Evolutionary conservation across 2,888 invertebrate species (phyloP).

Genomic region (Leptinotarsa rubiginosa): DNA sequence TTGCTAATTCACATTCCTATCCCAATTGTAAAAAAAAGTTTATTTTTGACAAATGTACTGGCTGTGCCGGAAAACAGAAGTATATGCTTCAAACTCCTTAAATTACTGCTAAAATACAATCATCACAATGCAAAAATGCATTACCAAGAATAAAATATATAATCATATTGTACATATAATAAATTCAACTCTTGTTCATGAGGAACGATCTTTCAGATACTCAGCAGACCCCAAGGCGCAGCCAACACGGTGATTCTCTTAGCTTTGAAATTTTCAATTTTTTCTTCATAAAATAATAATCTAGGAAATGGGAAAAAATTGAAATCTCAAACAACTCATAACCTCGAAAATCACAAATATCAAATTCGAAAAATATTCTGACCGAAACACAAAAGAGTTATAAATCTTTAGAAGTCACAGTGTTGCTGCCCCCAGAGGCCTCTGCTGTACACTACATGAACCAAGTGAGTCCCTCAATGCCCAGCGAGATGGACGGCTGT

Average conservation of each 20-base stretch:
- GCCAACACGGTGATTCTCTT: not conserved
- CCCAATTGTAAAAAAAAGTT: not conserved
- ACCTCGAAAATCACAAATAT: constrained; percentile 4
- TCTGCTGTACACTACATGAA: constrained; percentile 55
- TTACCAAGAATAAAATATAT: constrained; percentile 85
- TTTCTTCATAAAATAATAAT: constrained; percentile 21
- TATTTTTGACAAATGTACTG: constrained; percentile 34
- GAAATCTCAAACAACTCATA: not conserved
- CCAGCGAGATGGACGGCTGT: constrained; percentile 52
- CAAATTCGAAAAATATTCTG: not conserved
- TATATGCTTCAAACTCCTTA: constrained; percentile 65
- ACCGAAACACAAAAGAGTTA: not conserved
- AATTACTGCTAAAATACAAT: constrained; percentile 69
- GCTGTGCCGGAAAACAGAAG: constrained; percentile 62
- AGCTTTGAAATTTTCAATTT: not conserved
- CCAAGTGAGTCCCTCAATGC: constrained; percentile 62
- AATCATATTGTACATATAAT: constrained; percentile 69
- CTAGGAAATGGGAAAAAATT: constrained; percentile 14
- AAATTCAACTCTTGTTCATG: constrained; percentile 63
- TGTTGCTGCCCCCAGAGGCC: constrained; percentile 15
- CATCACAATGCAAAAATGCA: constrained; percentile 81
- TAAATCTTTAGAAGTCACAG: constrained; percentile 6
- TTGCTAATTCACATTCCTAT: not conserved
- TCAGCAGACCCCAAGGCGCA: constrained; percentile 23
- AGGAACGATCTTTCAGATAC: constrained; percentile 55